These are phyloP conservation scores for Rhinogobio ventralis DNA, from an alignment of 2,797 vertebrate species.

Conservation along the genomic window DNA sequence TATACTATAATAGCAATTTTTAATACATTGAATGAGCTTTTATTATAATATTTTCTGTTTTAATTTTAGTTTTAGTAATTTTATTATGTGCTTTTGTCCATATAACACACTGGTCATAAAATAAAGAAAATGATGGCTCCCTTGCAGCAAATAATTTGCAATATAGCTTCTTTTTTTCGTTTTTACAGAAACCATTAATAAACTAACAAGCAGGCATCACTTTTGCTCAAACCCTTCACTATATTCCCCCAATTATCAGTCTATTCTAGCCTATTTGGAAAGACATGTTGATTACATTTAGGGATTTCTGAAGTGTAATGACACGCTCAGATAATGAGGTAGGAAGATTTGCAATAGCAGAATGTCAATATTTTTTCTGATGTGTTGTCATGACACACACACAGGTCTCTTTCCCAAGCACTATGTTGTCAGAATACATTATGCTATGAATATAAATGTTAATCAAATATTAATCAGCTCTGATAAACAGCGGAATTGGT, in stretches of 20 bases:
- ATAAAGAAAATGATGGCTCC: background rate
- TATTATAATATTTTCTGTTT: background rate
- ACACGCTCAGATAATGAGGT: background rate
- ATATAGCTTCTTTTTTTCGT: background rate
- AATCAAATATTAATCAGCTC: conserved; percentile 51
- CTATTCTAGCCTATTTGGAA: background rate
- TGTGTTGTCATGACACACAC: conserved; percentile 8
- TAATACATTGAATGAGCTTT: background rate
- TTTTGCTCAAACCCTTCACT: background rate
- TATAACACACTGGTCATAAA: background rate
- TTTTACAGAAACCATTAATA: background rate
- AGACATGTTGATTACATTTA: background rate
- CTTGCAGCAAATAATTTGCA: background rate
- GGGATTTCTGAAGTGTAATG: background rate
- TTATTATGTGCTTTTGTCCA: too few relatives aligned
- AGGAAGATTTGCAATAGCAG: background rate
- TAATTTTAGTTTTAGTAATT: background rate
- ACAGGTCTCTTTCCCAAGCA: background rate
- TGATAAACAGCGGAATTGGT: conserved; percentile 27
- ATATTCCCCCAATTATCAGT: background rate
- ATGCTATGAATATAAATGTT: conserved; percentile 46
- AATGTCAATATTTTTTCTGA: conserved; percentile 19
- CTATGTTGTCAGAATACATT: conserved; percentile 6
- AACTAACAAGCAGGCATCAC: background rate
- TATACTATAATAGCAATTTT: background rate